A percentile compares a stretch with the other conserved stretches of the same genome.
phyloP scores from a whole-genome alignment of 2,888 invertebrate genomes.

The Diachrysia chrysitis region DNA sequence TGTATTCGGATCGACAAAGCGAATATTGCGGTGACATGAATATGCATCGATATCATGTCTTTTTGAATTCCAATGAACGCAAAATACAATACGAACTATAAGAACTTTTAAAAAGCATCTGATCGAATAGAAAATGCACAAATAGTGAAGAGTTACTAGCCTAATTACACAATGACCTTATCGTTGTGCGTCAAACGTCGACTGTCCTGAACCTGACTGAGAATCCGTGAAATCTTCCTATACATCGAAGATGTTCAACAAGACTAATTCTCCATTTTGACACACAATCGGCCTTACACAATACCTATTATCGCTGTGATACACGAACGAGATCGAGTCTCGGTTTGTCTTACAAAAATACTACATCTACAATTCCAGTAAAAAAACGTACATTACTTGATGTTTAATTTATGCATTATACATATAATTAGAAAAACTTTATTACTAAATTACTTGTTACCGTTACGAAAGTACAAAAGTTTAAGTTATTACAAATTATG shows the following conservation, averaged over 20 bases:
- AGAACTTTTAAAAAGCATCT: slow-evolving; percentile 76
- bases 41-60: slow-evolving; percentile 41
- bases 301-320: slow-evolving; percentile 89
- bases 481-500: slow-evolving; percentile 84
- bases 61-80: slow-evolving; percentile 38
- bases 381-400: slow-evolving; percentile 86
- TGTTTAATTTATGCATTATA: slow-evolving; percentile 82
- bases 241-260: slow-evolving; percentile 48
- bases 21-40: slow-evolving; percentile 39
- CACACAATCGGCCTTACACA: slow-evolving; percentile 74
- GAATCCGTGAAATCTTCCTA: slow-evolving; percentile 34
- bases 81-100: slow-evolving; percentile 39
- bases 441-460: slow-evolving; percentile 84
- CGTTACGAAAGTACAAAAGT: slow-evolving; percentile 88
- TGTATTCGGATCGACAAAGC: slow-evolving; percentile 36
- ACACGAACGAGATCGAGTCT: slow-evolving; percentile 83
- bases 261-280: slow-evolving; percentile 74
- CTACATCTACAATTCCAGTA: slow-evolving; percentile 86
- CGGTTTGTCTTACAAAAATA: slow-evolving; percentile 85
- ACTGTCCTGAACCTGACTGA: slow-evolving; percentile 63
- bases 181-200: slow-evolving; percentile 67
- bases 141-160: slow-evolving; percentile 76
- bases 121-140: slow-evolving; percentile 79
- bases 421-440: slow-evolving; percentile 84
- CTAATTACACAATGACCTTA: slow-evolving; percentile 77